These are phyloP conservation scores for Polyommatus iphigenia DNA, from an alignment of 2,888 invertebrate species.

Conservation along the genomic window DNA sequence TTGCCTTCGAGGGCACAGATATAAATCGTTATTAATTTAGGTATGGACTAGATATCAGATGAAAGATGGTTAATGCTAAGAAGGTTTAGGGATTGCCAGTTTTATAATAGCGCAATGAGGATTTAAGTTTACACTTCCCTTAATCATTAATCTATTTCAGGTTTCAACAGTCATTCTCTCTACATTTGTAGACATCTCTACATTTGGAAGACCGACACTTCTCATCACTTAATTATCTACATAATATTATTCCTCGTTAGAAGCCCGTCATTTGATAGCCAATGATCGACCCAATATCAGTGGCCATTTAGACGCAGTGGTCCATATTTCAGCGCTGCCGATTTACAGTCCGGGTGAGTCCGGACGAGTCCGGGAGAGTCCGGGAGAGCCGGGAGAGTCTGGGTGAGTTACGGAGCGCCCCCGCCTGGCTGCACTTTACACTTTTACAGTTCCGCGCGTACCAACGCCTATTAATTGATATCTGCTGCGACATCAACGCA, in stretches of 20 bases:
- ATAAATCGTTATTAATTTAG: not conserved
- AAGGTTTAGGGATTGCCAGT: too few species aligned
- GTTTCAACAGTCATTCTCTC: not conserved
- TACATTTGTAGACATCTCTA: not conserved
- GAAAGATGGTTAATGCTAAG: not conserved
- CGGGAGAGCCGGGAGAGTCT: constrained; percentile 30
- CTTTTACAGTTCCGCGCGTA: constrained; percentile 74
- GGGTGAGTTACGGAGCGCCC: constrained; percentile 74
- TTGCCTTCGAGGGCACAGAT: not conserved
- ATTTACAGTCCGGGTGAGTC: constrained; percentile 54
- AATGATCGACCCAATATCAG: not conserved
- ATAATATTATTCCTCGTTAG: not conserved
- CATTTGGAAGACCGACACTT: not conserved
- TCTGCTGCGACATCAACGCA: constrained; percentile 58
- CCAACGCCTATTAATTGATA: constrained; percentile 74
- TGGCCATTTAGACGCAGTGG: constrained; percentile 33
- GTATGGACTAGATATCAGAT: not conserved
- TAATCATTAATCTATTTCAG: not conserved
- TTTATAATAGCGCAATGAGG: not conserved
- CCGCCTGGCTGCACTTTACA: constrained; percentile 76
- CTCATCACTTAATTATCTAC: not conserved
- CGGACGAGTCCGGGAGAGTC: not conserved
- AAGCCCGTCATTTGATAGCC: not conserved
- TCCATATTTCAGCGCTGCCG: constrained; percentile 64
- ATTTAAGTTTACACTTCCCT: not conserved